A percentile compares a stretch with the other conserved stretches of the same genome.
phyloP scores from a whole-genome alignment of 2,113 vertebrate species.

The Notechis scutatus region DNA sequence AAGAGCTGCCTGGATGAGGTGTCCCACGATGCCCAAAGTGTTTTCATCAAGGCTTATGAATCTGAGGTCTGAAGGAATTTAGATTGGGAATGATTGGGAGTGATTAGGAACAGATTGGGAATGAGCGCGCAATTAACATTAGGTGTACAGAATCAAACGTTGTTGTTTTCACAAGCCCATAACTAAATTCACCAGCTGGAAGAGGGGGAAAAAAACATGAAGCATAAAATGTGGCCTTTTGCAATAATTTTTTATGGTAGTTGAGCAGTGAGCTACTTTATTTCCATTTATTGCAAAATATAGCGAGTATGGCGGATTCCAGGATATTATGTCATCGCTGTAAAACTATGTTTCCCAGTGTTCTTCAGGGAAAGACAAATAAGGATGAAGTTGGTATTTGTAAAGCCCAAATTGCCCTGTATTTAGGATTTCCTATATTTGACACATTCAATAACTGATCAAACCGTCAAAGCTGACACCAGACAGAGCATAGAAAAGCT shows the following conservation, averaged over 20 bases:
- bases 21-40: conserved; percentile 58
- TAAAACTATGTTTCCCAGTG: background rate
- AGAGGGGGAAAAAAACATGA: too few species aligned
- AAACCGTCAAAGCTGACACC: background rate
- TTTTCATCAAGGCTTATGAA: conserved; percentile 62
- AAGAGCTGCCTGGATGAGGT: conserved; percentile 60
- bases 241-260: background rate
- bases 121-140: background rate
- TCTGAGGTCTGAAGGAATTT: conserved; percentile 16
- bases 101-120: too few species aligned
- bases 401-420: background rate
- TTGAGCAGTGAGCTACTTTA: background rate
- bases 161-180: too few species aligned
- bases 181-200: background rate
- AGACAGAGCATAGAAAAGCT: background rate
- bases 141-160: background rate
- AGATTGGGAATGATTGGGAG: too few species aligned
- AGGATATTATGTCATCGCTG: background rate
- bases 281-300: background rate
- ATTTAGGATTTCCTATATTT: background rate
- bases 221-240: background rate
- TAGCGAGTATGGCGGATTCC: background rate
- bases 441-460: background rate
- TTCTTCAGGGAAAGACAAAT: background rate
- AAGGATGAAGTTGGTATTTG: background rate